Conservation (phyloP, 2,113 vertebrate genomes). For the Setophaga coronata region DNA sequence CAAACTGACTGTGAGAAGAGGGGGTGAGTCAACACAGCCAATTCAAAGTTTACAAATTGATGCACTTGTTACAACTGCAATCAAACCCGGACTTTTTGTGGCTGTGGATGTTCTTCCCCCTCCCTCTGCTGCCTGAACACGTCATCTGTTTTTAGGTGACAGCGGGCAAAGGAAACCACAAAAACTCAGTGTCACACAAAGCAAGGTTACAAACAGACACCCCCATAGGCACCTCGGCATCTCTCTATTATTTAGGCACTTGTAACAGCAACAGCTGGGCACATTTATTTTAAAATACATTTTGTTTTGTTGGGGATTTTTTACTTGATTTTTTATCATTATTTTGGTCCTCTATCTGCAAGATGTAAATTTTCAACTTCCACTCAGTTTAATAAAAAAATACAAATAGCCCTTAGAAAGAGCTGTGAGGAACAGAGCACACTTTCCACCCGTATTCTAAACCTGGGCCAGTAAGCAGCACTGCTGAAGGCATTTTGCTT, state of each 20-base stretch:
- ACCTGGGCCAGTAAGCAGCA: neutral
- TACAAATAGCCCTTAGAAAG: rapidly evolving
- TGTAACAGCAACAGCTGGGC: neutral
- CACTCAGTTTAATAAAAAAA: rapidly evolving
- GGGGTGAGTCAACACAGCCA: too few species aligned
- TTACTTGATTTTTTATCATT: neutral
- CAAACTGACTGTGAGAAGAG: neutral
- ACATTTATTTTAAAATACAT: rapidly evolving
- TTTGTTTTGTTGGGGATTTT: neutral
- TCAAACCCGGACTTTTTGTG: neutral
- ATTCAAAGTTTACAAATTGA: neutral
- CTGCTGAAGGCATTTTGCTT: neutral
- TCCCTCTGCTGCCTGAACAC: neutral
- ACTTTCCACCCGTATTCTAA: neutral
- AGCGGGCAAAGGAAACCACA: neutral
- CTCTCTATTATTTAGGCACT: too few species aligned
- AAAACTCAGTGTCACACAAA: neutral
- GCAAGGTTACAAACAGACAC: neutral
- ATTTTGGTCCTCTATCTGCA: neutral
- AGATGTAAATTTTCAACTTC: neutral
- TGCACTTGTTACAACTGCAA: neutral
- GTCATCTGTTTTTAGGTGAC: neutral
- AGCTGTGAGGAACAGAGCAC: neutral
- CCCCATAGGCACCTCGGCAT: neutral
- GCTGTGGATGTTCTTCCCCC: neutral